Conservation (phyloP, 2,888 invertebrate genomes). For the Asteroscopus sphinx region DNA sequence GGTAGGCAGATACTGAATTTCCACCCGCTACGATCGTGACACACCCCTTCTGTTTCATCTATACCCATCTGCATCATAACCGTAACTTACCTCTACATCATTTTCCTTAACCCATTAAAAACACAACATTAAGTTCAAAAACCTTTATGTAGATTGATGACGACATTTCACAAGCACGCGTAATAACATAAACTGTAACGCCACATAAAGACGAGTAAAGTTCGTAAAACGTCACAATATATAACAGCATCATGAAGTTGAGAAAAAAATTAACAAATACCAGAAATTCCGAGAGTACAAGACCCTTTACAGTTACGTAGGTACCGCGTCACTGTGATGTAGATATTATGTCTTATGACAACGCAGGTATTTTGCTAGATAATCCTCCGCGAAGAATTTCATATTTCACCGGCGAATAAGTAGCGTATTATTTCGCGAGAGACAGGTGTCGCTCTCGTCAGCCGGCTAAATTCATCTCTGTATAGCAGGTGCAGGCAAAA, state of each 20-base stretch:
- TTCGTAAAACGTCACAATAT: constrained; percentile 22
- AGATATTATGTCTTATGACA: constrained; percentile 58
- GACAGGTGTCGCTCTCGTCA: constrained; percentile 86
- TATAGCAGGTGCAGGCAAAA: constrained; percentile 80
- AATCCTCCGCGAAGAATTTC: constrained; percentile 80
- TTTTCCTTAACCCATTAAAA: constrained; percentile 31
- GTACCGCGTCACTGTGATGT: constrained; percentile 54
- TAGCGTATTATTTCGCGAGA: constrained; percentile 83
- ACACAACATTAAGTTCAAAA: constrained; percentile 38
- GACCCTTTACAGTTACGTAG: constrained; percentile 37
- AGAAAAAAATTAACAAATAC: constrained; percentile 52
- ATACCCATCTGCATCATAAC: too few relatives aligned
- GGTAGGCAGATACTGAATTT: too few relatives aligned
- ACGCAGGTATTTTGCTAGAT: constrained; percentile 67
- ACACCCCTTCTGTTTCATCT: too few relatives aligned
- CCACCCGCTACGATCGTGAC: too few relatives aligned
- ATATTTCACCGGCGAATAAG: constrained; percentile 86
- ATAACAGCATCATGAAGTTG: constrained; percentile 30
- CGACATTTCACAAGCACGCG: constrained; percentile 38
- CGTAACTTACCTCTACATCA: constrained; percentile 14
- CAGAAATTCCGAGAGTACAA: constrained; percentile 36
- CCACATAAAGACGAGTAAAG: constrained; percentile 32
- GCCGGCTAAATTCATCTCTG: constrained; percentile 83
- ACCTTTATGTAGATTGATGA: constrained; percentile 35
- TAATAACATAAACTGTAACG: constrained; percentile 41